Evolutionary conservation across 2,888 invertebrate species (phyloP).

Genomic region (Sarcophaga carnaria): DNA sequence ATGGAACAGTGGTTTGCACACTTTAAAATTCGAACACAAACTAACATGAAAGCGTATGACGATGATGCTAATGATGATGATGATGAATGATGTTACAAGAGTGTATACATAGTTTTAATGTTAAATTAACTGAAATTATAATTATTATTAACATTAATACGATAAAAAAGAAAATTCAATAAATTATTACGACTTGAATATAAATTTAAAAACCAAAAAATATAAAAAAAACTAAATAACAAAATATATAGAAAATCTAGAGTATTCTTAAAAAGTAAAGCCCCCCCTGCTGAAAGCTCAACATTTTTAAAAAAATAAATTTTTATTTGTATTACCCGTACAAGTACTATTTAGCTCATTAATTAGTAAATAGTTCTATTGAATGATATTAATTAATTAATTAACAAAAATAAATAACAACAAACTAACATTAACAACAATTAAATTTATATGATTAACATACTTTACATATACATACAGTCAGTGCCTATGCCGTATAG

Average conservation of each 20-base stretch:
- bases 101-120: slow-evolving; percentile 30
- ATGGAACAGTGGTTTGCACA: no score
- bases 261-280: slow-evolving; percentile 16
- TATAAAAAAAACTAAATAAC: not conserved
- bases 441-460: not conserved
- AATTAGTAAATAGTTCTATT: not conserved
- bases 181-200: not conserved
- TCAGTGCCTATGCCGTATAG: not conserved
- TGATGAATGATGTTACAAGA: no score
- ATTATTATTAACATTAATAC: not conserved
- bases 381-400: not conserved
- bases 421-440: not conserved
- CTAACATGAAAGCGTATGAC: slow-evolving; percentile 23
- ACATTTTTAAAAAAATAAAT: slow-evolving; percentile 31
- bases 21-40: not conserved
- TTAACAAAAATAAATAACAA: not conserved
- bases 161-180: not conserved
- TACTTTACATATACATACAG: not conserved
- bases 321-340: not conserved
- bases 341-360: not conserved
- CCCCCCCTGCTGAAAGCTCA: slow-evolving; percentile 58
- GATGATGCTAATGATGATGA: no score
- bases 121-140: slow-evolving; percentile 41
- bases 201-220: not conserved
- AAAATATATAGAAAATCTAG: slow-evolving; percentile 4